Evolutionary conservation across 1,140 invertebrate genomes (phyloP).

Genomic region (Cydia pomonella): DNA sequence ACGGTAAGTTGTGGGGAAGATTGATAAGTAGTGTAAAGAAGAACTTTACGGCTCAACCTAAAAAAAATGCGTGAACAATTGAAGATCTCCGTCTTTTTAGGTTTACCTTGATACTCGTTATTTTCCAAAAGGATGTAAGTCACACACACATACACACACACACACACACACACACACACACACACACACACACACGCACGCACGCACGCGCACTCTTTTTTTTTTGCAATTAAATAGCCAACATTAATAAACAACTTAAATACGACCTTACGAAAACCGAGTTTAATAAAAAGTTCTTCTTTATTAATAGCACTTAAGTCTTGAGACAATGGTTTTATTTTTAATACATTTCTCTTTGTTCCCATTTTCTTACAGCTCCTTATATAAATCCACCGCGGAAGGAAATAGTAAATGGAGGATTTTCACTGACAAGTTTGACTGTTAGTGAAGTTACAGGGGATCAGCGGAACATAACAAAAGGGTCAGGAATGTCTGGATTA

Average conservation of each 20-base stretch:
- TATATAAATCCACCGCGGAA: not conserved
- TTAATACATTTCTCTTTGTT: conserved; percentile 11
- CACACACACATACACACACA: too few relatives aligned
- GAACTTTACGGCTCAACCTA: too few relatives aligned
- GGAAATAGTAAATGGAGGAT: not conserved
- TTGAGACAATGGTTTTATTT: conserved; percentile 1
- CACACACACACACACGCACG: too few relatives aligned
- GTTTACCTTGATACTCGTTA: too few relatives aligned
- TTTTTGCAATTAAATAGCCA: not conserved
- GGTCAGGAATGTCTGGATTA: not conserved
- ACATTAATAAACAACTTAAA: not conserved
- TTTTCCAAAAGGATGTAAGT: too few relatives aligned
- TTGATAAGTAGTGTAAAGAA: too few relatives aligned
- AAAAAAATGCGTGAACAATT: too few relatives aligned
- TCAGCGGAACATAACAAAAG: not conserved
- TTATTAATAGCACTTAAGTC: not conserved
- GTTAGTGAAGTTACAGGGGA: conserved; percentile 5
- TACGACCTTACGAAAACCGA: not conserved
- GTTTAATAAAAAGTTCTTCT: not conserved
- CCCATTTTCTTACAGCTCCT: not conserved
- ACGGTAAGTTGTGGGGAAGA: not conserved
- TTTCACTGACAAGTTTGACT: not conserved
- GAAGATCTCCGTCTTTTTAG: too few relatives aligned
- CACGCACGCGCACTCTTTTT: too few relatives aligned
- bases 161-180: too few relatives aligned